Evolutionary conservation across 2,113 vertebrate genomes (phyloP).

Genomic region (Tyto alba): DNA sequence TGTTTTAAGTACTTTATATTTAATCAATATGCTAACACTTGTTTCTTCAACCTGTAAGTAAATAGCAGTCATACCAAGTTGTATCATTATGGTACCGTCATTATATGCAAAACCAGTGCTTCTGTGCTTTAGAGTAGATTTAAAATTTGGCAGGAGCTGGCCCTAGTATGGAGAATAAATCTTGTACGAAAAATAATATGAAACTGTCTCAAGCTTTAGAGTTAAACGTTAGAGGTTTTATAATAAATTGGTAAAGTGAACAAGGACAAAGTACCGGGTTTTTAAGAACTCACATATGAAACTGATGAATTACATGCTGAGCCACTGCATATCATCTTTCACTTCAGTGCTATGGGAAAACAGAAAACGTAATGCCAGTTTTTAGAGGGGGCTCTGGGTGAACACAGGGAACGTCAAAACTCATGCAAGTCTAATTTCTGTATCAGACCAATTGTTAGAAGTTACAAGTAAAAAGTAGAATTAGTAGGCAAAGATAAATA

Average conservation of each 20-base stretch:
- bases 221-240: neutral
- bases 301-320: slow-evolving; percentile 12
- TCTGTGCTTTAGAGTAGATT: neutral
- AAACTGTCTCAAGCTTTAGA: neutral
- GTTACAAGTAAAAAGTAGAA: neutral
- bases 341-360: neutral
- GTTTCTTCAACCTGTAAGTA: slow-evolving; percentile 7
- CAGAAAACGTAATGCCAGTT: neutral
- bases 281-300: slow-evolving; percentile 40
- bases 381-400: neutral
- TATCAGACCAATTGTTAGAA: neutral
- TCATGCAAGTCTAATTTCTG: neutral
- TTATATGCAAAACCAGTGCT: neutral
- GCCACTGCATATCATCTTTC: neutral
- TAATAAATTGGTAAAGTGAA: slow-evolving; percentile 23
- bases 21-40: slow-evolving; percentile 2
- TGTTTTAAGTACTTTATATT: slow-evolving; percentile 16
- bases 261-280: neutral
- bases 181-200: neutral
- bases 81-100: neutral
- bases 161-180: neutral
- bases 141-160: neutral
- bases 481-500: neutral
- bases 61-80: neutral
- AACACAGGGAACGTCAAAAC: neutral